phyloP scores from a whole-genome alignment of 2,888 invertebrate species.

The Polydrusus tereticollis region DNA sequence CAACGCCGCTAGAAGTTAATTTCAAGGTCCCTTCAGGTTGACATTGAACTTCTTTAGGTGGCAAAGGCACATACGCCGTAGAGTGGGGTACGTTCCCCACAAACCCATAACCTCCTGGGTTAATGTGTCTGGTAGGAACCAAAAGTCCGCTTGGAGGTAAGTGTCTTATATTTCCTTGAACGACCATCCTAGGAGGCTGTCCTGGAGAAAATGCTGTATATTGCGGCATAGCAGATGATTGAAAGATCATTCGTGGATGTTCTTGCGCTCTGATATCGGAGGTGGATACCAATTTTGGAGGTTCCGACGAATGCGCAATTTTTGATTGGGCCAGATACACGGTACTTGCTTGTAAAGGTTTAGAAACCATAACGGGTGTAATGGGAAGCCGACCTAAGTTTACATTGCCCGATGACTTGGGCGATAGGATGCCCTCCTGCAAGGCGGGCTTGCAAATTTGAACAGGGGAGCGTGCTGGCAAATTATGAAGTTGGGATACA shows the following conservation, averaged over 20 bases:
- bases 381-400: constrained; percentile 71
- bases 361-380: constrained; percentile 72
- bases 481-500: constrained; percentile 56
- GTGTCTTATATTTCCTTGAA: constrained; percentile 55
- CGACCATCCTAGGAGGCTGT: constrained; percentile 56
- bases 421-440: constrained; percentile 50
- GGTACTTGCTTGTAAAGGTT: constrained; percentile 71
- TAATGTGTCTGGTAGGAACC: constrained; percentile 56
- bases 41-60: constrained; percentile 47
- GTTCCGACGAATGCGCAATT: constrained; percentile 60
- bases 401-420: constrained; percentile 49
- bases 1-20: not conserved
- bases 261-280: constrained; percentile 57
- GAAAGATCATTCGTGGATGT: constrained; percentile 67
- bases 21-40: constrained; percentile 10
- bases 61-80: constrained; percentile 41
- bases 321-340: constrained; percentile 64
- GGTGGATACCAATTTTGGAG: constrained; percentile 59
- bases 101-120: constrained; percentile 51
- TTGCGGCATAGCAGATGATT: constrained; percentile 52
- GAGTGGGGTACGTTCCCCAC: constrained; percentile 48
- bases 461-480: constrained; percentile 58
- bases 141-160: constrained; percentile 57
- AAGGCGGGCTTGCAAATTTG: constrained; percentile 53
- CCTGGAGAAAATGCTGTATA: constrained; percentile 54